Percentiles rank a stretch among this genome's conserved stretches.
Conservation (phyloP, 1,140 invertebrate species). For the Trichonephila inaurata region DNA sequence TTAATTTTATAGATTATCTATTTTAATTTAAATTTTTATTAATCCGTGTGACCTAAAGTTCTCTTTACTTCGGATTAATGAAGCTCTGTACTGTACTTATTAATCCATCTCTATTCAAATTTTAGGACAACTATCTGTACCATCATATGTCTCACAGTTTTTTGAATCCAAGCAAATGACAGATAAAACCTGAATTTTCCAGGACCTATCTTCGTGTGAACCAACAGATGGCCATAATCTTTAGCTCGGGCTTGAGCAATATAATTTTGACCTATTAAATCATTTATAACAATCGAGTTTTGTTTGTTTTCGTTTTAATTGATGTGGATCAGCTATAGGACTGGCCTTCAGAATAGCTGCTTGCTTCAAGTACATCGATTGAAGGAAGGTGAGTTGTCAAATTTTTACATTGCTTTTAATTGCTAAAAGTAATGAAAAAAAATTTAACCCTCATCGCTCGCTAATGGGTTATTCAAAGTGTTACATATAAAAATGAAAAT, state of each 20-base stretch:
- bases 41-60: too few relatives aligned
- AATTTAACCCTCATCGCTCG: too few relatives aligned
- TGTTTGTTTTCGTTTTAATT: conserved; percentile 7
- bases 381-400: neutral
- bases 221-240: neutral
- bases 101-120: neutral
- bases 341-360: neutral
- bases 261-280: conserved; percentile 36
- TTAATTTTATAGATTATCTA: too few relatives aligned
- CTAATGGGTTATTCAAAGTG: too few relatives aligned
- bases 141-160: neutral
- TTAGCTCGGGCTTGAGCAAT: neutral
- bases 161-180: neutral
- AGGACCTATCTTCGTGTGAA: conserved; percentile 1
- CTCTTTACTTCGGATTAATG: too few relatives aligned
- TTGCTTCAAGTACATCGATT: neutral
- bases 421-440: too few relatives aligned
- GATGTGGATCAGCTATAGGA: neutral
- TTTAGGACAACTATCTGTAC: neutral
- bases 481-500: too few relatives aligned
- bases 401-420: neutral
- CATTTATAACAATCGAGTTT: neutral
- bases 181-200: neutral
- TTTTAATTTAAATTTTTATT: too few relatives aligned
- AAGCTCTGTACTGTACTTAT: too few relatives aligned